Base-by-base conservation (phyloP, 2,888 invertebrate species). In the Sinelater perroti region DNA sequence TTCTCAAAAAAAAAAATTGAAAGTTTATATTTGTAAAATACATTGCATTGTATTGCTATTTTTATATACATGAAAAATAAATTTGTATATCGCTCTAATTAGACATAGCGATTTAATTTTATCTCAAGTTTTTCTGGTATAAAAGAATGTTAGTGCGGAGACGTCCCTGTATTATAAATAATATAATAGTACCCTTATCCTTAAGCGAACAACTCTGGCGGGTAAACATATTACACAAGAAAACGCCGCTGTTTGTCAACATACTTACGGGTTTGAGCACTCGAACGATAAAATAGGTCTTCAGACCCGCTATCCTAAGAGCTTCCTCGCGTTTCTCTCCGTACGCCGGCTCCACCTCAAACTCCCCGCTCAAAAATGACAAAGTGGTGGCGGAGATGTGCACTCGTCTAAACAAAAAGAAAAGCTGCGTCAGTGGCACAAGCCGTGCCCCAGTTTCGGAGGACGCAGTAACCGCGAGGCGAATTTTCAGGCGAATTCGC, bases 311-410 rank as follows among this genome's bases (percentile, higher is more conserved):
- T 74, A 90, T 89, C 42, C 92, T 84, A 52, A 96, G 81, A 69
- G 91, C 88, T 78, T 96, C 95, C 75, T 97, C 96, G n/a, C 95
- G 84, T 63, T 90, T 89, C 75, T 95, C 95, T 0, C 95, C 96
- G 74, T 86, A 88, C 0, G 91, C 95, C 2, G 92, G 89, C 74
- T 95, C 95, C 66, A 96, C 93, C 80, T 95, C 95, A 75, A 97
- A 97, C 78, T 95, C 94, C 26, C 90, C 90, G 73, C 88, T 89
- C 65, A 97, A 82, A 78, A 89, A 95, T 69, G 89, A 86, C 71
- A 93, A 81, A 1, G 97, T 97, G 71, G 90, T 90, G 75, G 95
- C 93, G 24, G 95, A 96, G 69, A 97, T 91, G 79, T 97, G 96
- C 14, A 97, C 96, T 64, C 93, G 87, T 64, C 95, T 93, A 40